phyloP scores from a whole-genome alignment of 1,140 invertebrate genomes.

The Halesus radiatus region DNA sequence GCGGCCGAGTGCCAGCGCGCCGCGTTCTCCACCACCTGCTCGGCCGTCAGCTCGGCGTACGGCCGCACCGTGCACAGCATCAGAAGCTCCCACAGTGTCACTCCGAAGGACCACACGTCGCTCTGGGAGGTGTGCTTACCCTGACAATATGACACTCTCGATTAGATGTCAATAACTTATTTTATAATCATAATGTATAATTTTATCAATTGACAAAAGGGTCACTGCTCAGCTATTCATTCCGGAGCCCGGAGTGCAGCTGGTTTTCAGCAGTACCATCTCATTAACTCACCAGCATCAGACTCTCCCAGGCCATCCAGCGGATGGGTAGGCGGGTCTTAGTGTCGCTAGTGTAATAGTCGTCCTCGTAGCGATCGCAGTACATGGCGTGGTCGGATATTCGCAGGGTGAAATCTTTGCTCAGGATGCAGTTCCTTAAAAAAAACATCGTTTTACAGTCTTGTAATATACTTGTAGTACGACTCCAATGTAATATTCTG shows the following conservation, averaged over 20 bases:
- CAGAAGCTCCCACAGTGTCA: slow-evolving; percentile 86
- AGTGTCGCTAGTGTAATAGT: slow-evolving; percentile 88
- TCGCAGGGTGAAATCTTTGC: slow-evolving; percentile 84
- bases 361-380: slow-evolving; percentile 83
- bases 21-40: slow-evolving; percentile 83
- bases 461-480: no score
- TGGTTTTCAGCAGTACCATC: not conserved
- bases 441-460: no score
- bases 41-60: slow-evolving; percentile 80
- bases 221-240: no score
- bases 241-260: no score
- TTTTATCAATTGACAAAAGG: no score
- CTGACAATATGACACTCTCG: slow-evolving; percentile 62
- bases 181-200: no score
- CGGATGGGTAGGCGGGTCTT: slow-evolving; percentile 86
- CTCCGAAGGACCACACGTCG: slow-evolving; percentile 86
- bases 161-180: no score
- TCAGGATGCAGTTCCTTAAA: slow-evolving; percentile 87
- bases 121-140: slow-evolving; percentile 79
- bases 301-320: slow-evolving; percentile 91
- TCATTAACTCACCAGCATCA: slow-evolving; percentile 77
- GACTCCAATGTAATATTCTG: no score
- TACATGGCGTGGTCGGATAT: slow-evolving; percentile 93
- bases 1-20: slow-evolving; percentile 73
- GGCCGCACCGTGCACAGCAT: slow-evolving; percentile 80